These are phyloP conservation scores for Gisinianus flammeolus DNA, from an alignment of 2,888 invertebrate genomes.

Conservation along the genomic window DNA sequence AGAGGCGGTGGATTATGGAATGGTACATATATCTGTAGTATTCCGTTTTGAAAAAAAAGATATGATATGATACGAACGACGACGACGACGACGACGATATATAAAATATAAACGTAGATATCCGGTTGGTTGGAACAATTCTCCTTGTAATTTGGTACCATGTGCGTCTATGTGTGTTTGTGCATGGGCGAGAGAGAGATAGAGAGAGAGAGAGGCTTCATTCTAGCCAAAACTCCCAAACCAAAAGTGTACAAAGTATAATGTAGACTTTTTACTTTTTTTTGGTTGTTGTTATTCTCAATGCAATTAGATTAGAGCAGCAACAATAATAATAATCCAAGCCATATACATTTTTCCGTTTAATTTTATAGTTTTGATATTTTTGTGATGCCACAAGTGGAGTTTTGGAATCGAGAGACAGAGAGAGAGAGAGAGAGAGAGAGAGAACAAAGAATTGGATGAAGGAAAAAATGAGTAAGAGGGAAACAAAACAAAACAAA, in stretches of 20 bases:
- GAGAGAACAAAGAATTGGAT: slow-evolving; percentile 18
- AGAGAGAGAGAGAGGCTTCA: not conserved
- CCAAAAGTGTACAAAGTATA: not conserved
- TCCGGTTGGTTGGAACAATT: not conserved
- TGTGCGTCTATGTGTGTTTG: too few relatives aligned
- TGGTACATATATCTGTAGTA: too few relatives aligned
- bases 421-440: slow-evolving; percentile 13
- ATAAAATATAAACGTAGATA: slow-evolving; percentile 16
- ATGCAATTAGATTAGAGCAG: not conserved
- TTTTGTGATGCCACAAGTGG: not conserved
- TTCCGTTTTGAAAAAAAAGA: not conserved
- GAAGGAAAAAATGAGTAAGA: not conserved
- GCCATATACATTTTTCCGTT: not conserved
- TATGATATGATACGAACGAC: not conserved
- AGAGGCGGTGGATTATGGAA: too few relatives aligned
- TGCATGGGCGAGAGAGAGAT: not conserved
- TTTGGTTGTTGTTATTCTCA: not conserved
- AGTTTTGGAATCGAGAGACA: not conserved
- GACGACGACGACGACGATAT: not conserved
- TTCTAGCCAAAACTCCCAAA: not conserved
- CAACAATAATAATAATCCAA: not conserved
- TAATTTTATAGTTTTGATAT: slow-evolving; percentile 1
- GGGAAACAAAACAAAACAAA: not conserved
- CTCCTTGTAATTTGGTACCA: too few relatives aligned
- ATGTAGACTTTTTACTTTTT: not conserved